These are phyloP conservation scores for Stramonita haemastoma DNA, from an alignment of 2,888 invertebrate genomes.

Conservation along the genomic window DNA sequence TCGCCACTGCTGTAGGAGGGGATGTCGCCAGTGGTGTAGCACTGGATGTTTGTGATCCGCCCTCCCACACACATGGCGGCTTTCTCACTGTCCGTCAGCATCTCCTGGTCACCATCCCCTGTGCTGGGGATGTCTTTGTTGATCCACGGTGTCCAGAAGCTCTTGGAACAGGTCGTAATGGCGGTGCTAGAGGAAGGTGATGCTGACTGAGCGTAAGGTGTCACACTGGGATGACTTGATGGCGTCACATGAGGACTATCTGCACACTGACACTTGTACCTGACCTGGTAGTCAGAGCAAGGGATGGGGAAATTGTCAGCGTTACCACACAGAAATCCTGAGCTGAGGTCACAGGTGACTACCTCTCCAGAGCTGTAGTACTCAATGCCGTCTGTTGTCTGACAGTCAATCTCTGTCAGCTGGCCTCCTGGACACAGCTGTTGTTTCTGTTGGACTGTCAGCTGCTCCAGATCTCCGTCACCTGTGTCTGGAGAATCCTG, in stretches of 20 bases:
- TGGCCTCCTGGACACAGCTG: slow-evolving; percentile 63
- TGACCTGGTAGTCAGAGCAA: slow-evolving; percentile 74
- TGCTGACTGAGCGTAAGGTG: background rate
- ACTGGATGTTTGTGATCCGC: slow-evolving; percentile 67
- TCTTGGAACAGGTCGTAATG: slow-evolving; percentile 20
- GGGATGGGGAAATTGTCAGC: slow-evolving; percentile 56
- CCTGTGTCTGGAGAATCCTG: slow-evolving; percentile 57
- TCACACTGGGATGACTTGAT: background rate
- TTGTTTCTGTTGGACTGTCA: slow-evolving; percentile 55
- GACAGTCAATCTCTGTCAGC: slow-evolving; percentile 68
- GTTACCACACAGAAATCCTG: slow-evolving; percentile 84
- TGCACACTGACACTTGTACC: slow-evolving; percentile 78
- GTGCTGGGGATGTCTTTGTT: slow-evolving; percentile 58
- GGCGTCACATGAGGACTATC: background rate
- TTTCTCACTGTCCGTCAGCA: slow-evolving; percentile 56
- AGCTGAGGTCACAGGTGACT: slow-evolving; percentile 80
- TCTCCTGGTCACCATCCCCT: slow-evolving; percentile 64
- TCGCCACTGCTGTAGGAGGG: slow-evolving; percentile 59
- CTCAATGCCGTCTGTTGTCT: slow-evolving; percentile 51
- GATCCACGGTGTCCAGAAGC: slow-evolving; percentile 49
- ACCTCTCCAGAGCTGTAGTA: slow-evolving; percentile 52
- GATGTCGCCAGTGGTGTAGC: slow-evolving; percentile 59
- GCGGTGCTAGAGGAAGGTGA: background rate
- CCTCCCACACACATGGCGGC: slow-evolving; percentile 61
- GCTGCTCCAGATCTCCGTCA: slow-evolving; percentile 63